phyloP scores from a whole-genome alignment of 2,888 invertebrate genomes.

The Galerucella pusilla region DNA sequence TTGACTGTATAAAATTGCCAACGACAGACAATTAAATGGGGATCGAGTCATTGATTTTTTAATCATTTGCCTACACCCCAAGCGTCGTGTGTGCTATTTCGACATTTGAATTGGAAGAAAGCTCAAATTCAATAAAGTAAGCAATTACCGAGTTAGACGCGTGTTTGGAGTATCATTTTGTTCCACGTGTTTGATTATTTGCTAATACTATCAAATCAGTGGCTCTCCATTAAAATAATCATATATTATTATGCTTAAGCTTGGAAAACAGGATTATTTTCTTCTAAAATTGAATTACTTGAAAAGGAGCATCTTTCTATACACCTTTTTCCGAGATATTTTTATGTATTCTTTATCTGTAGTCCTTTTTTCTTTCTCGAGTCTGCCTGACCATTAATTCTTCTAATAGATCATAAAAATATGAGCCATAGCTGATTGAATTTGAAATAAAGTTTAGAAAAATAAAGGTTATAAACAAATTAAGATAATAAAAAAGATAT shows the following conservation, averaged over 20 bases:
- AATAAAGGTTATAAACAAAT: too few relatives aligned
- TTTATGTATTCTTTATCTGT: too few relatives aligned
- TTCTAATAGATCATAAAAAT: too few relatives aligned
- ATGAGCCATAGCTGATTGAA: too few relatives aligned
- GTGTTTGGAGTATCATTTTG: not conserved
- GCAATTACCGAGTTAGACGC: slow-evolving; percentile 6
- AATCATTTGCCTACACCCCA: not conserved
- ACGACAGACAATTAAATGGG: not conserved
- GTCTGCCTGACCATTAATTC: not conserved
- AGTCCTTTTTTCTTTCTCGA: too few relatives aligned
- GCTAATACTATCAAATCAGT: slow-evolving; percentile 10
- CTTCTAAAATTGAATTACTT: too few relatives aligned
- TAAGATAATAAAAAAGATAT: too few relatives aligned
- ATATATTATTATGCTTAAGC: not conserved
- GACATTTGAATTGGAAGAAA: slow-evolving; percentile 7
- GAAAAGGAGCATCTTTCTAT: too few relatives aligned
- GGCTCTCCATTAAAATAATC: not conserved
- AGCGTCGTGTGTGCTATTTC: slow-evolving; percentile 3
- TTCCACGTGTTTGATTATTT: slow-evolving; percentile 14
- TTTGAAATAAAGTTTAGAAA: too few relatives aligned
- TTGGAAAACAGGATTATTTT: not conserved
- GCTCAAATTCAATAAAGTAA: slow-evolving; percentile 9
- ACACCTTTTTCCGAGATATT: too few relatives aligned
- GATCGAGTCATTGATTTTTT: slow-evolving; percentile 8
- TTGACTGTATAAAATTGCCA: not conserved